Evolutionary conservation across 2,888 invertebrate species (phyloP).

Genomic region (Agrochola lychnidis): DNA sequence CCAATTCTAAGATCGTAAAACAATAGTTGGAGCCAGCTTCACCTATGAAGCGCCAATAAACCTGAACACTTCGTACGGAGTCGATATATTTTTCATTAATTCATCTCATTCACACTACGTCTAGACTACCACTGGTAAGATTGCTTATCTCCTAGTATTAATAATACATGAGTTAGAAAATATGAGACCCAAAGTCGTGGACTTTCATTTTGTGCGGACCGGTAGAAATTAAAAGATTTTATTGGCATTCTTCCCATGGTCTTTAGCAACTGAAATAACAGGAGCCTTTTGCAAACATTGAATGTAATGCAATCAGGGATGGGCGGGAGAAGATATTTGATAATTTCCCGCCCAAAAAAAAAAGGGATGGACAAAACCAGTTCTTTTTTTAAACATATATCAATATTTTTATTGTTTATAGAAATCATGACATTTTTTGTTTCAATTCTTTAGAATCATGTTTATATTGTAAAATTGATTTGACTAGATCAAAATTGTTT

Average conservation of each 20-base stretch:
- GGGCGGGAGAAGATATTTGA: too few relatives aligned
- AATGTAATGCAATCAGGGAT: constrained; percentile 44
- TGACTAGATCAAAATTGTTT: not conserved
- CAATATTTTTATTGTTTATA: too few relatives aligned
- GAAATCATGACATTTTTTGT: not conserved
- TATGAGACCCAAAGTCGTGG: constrained; percentile 78
- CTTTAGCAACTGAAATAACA: constrained; percentile 75
- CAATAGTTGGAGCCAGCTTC: constrained; percentile 30
- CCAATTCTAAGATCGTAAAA: constrained; percentile 38
- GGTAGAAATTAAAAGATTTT: constrained; percentile 86
- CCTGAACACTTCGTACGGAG: constrained; percentile 75
- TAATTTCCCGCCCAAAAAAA: too few relatives aligned
- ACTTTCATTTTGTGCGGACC: constrained; percentile 81
- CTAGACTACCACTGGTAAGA: constrained; percentile 84
- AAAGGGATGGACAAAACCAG: not conserved
- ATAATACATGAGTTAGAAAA: constrained; percentile 87
- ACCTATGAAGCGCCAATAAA: constrained; percentile 67
- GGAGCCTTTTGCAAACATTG: constrained; percentile 49
- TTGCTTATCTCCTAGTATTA: constrained; percentile 83
- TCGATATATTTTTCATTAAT: constrained; percentile 82
- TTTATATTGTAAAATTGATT: not conserved
- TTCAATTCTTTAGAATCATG: not conserved
- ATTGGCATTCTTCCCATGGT: constrained; percentile 85
- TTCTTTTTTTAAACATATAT: too few relatives aligned
- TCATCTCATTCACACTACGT: constrained; percentile 85